Evolutionary conservation across 2,888 invertebrate genomes (phyloP).

Genomic region (Silvanus unidentatus): DNA sequence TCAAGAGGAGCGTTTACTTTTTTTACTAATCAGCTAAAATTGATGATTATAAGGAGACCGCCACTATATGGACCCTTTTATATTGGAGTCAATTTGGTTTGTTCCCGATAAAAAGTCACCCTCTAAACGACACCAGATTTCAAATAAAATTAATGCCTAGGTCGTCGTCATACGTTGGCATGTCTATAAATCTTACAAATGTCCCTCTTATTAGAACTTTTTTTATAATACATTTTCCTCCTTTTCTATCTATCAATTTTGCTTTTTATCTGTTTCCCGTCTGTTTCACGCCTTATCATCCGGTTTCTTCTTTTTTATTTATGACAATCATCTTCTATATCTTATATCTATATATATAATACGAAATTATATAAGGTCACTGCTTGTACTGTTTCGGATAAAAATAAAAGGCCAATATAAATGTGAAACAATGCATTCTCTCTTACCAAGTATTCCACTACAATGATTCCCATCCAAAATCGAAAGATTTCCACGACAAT

Average conservation of each 20-base stretch:
- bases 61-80: slow-evolving; percentile 6
- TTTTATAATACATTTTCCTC: slow-evolving; percentile 20
- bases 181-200: slow-evolving; percentile 32
- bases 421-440: not conserved
- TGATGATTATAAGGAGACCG: too few relatives aligned
- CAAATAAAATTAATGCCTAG: slow-evolving; percentile 26
- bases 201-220: slow-evolving; percentile 26
- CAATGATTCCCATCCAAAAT: not conserved
- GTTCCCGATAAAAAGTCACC: slow-evolving; percentile 8
- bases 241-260: slow-evolving; percentile 26
- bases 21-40: too few relatives aligned
- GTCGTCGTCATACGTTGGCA: slow-evolving; percentile 35
- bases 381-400: not conserved
- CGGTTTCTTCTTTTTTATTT: slow-evolving; percentile 14
- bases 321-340: slow-evolving; percentile 11
- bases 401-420: not conserved
- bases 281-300: slow-evolving; percentile 27
- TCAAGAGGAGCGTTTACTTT: too few relatives aligned
- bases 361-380: slow-evolving; percentile 6
- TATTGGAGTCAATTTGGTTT: slow-evolving; percentile 14
- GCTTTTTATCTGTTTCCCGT: slow-evolving; percentile 27
- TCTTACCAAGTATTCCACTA: not conserved
- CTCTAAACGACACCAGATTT: slow-evolving; percentile 14
- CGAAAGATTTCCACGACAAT: too few relatives aligned
- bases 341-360: too few relatives aligned